Percentiles rank a stretch among this genome's conserved stretches.
Evolutionary conservation across 1,140 invertebrate species (phyloP).

Genomic region (Drosophila virilis): DNA sequence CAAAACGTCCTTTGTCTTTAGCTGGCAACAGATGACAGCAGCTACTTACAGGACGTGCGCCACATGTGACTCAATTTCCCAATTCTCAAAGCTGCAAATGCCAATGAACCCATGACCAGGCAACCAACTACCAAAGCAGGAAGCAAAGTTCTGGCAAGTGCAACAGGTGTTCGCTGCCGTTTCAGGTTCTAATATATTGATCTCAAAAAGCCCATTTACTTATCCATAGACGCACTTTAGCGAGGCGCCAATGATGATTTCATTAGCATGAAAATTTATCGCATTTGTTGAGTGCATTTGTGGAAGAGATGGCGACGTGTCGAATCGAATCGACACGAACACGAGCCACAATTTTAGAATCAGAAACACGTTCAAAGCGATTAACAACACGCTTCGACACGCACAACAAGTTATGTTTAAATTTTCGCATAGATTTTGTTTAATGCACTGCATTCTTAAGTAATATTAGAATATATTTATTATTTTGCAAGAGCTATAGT

Average conservation of each 20-base stretch:
- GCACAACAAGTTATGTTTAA: too few relatives aligned
- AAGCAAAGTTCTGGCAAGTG: conserved; percentile 59
- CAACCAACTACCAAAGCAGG: conserved; percentile 53
- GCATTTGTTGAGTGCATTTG: conserved; percentile 5
- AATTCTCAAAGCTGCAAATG: conserved; percentile 35
- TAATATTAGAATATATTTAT: too few relatives aligned
- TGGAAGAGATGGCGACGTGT: background rate
- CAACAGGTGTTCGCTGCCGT: conserved; percentile 50
- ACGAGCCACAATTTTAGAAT: background rate
- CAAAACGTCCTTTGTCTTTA: conserved; percentile 60
- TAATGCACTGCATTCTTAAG: too few relatives aligned
- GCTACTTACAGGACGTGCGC: conserved; percentile 60
- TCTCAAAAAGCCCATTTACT: conserved; percentile 12
- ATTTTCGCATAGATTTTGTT: too few relatives aligned
- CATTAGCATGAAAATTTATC: conserved; percentile 42
- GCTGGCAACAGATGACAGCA: conserved; percentile 67
- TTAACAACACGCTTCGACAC: too few relatives aligned
- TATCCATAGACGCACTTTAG: conserved; percentile 48
- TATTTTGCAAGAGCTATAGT: too few relatives aligned
- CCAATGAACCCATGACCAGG: conserved; percentile 64
- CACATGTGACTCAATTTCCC: conserved; percentile 66
- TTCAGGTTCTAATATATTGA: conserved; percentile 14
- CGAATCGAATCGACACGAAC: background rate
- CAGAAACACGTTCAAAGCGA: too few relatives aligned
- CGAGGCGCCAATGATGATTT: conserved; percentile 33